Evolutionary conservation across 1,140 invertebrate genomes (phyloP), one percentile per base, ranked within the genome.

Genomic region (Samia ricini): DNA sequence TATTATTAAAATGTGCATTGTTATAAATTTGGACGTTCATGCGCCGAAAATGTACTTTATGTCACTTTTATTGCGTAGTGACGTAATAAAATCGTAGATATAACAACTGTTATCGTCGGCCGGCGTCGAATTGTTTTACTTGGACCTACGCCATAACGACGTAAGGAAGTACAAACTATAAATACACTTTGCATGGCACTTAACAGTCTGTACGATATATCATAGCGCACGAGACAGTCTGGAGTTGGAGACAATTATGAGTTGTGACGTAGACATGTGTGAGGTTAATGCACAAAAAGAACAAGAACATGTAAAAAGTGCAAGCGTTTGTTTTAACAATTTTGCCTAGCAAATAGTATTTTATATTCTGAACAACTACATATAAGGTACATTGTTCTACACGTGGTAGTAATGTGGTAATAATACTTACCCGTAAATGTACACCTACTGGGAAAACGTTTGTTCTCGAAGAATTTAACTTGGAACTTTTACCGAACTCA

Each of bases 181-280:
- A 88, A 88, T 89, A 88, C 81, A 85, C 84, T 87, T 83, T 87
- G 84, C 83, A 88, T 87, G 83, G 80, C 79, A 86, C 87, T 88
- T 89, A 89, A 83, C 84, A 85, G 81, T 78, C 83, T 62, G 68
- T 66, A 68, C 71, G 66, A 85, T 89, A 85, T 83, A 80, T 88
- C 80, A 85, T 79, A 67, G 51, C 51, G 55, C 56, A 36, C 67
- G 60, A 77, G 79, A 82, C 79, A 80, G 71, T 71, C 61, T 59
- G 66, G 69, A 81, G 69, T n/a, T n/a, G n/a, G 60, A 77, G 79
- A 82, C 79, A 80, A 71, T 71, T 60, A 57, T 64, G 69, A 81
- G 69, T 76, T 83, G 74, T 71, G 73, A 68, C 68, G 74, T 68
- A n/a, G n/a, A n/a, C n/a, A 71, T 69, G 71, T 71, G 69, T 61